Evolutionary conservation across 2,797 vertebrate genomes (phyloP), one percentile per base, ranked within the genome.

Genomic region (Hirundo rustica): DNA sequence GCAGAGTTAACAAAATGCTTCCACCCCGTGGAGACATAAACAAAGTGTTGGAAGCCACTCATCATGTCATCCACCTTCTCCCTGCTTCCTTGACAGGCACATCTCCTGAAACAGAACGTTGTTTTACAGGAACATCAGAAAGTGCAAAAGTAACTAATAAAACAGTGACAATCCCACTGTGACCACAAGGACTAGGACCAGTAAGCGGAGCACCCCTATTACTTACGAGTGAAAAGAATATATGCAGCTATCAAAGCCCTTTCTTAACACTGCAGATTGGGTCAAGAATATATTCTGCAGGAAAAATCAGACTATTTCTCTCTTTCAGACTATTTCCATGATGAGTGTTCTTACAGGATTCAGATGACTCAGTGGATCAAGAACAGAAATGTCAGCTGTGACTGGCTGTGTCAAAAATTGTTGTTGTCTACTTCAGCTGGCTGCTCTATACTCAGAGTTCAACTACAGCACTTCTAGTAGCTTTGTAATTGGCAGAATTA

Each of bases 1-100:
- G n/a, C 64, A 72, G 60, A 94, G 89, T 89, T 96, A 95, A 97
- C 89, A 87, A 97, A 97, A 97, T 85, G 50, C 55, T 96, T 96
- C 87, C 48, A 88, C n/a, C 78, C 83, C 3, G 4, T 27, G 29
- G 62, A 94, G 92, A 93, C 78, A 94, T 95, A 96, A 92, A 96
- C 79, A 96, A 93, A 97, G 58, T 78, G 23, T 95, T 96, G 76
- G 81, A 97, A 96, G 93, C 70, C 90, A 96, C 96, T 92, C 89
- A 79, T 95, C 92, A 86, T 85, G 47, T 66, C 81, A 92, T 85
- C 74, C 84, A 85, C 65, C 91, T 96, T 96, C 66, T 83, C 57
- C 55, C 29, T 4, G 7, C 68, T 93, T 95, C 65, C 65, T 82
- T 92, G 95, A 95, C 91, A 92, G 97, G 79, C 53, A 8, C 55